Evolutionary conservation across 2,113 vertebrate species (phyloP), one percentile per base, ranked within the genome.

Genomic region (Anguilla rostrata): DNA sequence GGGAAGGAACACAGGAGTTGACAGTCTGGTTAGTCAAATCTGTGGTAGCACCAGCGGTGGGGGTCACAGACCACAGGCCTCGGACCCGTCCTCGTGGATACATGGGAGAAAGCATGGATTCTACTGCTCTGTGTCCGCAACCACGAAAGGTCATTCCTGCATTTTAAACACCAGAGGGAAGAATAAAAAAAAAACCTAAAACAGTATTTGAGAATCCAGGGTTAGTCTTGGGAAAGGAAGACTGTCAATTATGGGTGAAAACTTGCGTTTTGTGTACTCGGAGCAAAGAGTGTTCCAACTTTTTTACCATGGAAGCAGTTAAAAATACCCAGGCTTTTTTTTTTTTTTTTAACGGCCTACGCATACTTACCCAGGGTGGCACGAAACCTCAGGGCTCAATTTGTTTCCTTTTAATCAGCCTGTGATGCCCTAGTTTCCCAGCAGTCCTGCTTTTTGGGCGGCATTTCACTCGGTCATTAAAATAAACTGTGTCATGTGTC

Each of bases 361-460:
- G 83, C 82, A 89, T 89, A 87, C 34, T 87, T 87, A 39, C 53
- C 85, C 87, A 81, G 84, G 85, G 90, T 81, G 71, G 83, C 78
- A 88, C 84, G 81, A 86, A 82, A 88, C 86, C 88, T 90, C 75
- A 43, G 49, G 85, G 82, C 87, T 85, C 86, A 82, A 88, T 91
- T 90, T 90, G 86, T 91, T 93, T 91, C 83, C 83, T 90, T 94
- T 92, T 91, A 91, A 93, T 91, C 88, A 78, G 88, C 85, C 83
- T 89, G 88, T 86, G 88, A 92, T 86, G 80, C 91, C 89, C 66
- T 88, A 86, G 43, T 29, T 46, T 82, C 81, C 41, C 41, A 29
- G 81, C 81, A 82, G 26, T 1, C 41, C 41, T 26, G n/a, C 22
- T 14, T 82, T 81, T 43, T 4, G 11, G 71, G 71, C 29, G 11